Conservation (phyloP, 35 echinoderm and acorn worm species). For the Heliocidaris tuberculata region DNA sequence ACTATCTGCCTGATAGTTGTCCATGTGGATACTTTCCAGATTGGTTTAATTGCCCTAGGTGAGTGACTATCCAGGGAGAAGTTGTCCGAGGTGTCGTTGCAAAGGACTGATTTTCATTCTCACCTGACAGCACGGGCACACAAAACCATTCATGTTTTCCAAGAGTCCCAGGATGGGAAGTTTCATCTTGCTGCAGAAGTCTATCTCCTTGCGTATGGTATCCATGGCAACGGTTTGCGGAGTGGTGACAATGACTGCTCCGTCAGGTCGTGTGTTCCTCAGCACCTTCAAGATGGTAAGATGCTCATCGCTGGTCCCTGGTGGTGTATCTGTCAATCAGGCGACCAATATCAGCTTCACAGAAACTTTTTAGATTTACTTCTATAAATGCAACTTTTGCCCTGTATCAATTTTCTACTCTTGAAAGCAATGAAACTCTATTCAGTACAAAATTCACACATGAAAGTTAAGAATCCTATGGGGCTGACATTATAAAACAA, state of each 20-base stretch:
- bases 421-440: too few species aligned
- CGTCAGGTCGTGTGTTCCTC: constrained; percentile 60
- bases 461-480: too few species aligned
- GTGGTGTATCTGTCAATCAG: constrained; percentile 58
- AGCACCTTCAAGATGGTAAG: constrained; percentile 62
- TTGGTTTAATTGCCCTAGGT: background rate
- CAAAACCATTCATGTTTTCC: constrained; percentile 85
- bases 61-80: background rate
- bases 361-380: background rate
- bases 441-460: too few species aligned
- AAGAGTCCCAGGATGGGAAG: constrained; percentile 67
- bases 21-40: too few species aligned
- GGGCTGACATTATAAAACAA: too few species aligned
- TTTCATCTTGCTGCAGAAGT: constrained; percentile 69
- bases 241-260: constrained; percentile 74
- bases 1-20: too few species aligned
- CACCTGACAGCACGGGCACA: constrained; percentile 73
- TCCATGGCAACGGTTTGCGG: constrained; percentile 70
- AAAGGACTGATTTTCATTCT: background rate
- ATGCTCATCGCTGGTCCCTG: constrained; percentile 78
- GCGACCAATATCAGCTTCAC: background rate
- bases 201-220: constrained; percentile 65
- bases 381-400: too few species aligned
- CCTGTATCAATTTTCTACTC: too few species aligned
- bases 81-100: background rate